These are phyloP conservation scores for Aldabrachelys gigantea DNA, from an alignment of 2,113 vertebrate species.

Conservation along the genomic window DNA sequence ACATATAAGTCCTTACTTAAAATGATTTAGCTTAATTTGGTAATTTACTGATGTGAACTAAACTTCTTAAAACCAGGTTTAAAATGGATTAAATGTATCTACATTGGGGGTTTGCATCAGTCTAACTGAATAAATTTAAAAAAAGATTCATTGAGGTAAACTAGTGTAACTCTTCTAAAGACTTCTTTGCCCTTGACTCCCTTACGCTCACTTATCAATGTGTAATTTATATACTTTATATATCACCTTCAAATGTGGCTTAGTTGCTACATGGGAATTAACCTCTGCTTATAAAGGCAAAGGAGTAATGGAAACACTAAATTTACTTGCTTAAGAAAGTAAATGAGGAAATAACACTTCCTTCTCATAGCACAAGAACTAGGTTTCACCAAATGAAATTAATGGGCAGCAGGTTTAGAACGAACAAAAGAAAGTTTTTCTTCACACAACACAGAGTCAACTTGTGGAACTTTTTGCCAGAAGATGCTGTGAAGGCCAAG, in stretches of 20 bases:
- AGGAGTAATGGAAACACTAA: background rate
- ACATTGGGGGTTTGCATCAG: background rate
- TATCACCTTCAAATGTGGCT: fast-evolving
- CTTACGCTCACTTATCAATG: background rate
- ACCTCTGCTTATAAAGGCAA: background rate
- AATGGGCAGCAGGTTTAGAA: too few relatives aligned
- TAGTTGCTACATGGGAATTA: background rate
- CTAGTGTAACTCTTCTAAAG: background rate
- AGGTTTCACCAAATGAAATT: too few relatives aligned
- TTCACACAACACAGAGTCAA: too few relatives aligned
- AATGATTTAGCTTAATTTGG: background rate
- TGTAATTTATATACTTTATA: background rate
- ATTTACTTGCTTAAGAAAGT: background rate
- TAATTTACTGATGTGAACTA: background rate
- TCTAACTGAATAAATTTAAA: background rate
- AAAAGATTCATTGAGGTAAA: background rate
- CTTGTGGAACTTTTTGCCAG: too few relatives aligned
- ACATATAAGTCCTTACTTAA: background rate
- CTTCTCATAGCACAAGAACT: too few relatives aligned
- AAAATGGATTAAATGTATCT: background rate
- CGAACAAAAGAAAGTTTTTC: too few relatives aligned
- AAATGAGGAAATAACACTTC: too few relatives aligned
- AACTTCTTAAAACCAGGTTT: background rate
- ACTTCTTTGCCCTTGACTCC: background rate
- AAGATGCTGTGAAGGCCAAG: too few relatives aligned